Conservation (phyloP, 2,797 vertebrate genomes). For the Linurgus olivaceus region DNA sequence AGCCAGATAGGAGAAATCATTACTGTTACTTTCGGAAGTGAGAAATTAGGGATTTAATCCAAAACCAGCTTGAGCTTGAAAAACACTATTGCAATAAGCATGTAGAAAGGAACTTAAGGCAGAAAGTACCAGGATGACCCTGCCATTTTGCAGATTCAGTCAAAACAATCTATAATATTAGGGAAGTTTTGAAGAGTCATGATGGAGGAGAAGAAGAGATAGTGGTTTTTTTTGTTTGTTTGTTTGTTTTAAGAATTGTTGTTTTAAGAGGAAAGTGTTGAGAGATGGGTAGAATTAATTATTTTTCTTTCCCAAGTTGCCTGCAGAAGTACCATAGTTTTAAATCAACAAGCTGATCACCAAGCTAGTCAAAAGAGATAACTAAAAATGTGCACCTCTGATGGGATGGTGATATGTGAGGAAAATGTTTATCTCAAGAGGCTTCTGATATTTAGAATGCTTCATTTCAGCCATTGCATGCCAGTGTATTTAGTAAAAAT, state of each 20-base stretch:
- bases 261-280: neutral
- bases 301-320: neutral
- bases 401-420: neutral
- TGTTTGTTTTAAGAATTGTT: neutral
- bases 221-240: neutral
- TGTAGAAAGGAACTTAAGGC: neutral
- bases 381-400: neutral
- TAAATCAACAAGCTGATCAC: neutral
- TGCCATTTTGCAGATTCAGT: neutral
- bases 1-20: slow-evolving; percentile 44
- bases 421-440: neutral
- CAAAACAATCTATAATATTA: neutral
- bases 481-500: neutral
- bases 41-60: slow-evolving; percentile 43
- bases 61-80: neutral
- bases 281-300: neutral
- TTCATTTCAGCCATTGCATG: neutral
- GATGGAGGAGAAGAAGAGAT: neutral
- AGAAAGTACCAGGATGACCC: neutral
- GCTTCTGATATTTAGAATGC: neutral
- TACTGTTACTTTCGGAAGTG: slow-evolving; percentile 34
- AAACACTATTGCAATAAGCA: neutral
- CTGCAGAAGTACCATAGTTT: neutral
- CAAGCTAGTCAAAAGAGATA: neutral
- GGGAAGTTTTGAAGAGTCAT: neutral